Evolutionary conservation across 2,797 vertebrate species (phyloP), one percentile per base, ranked within the genome.

Genomic region (Bryconaethiops microstoma): DNA sequence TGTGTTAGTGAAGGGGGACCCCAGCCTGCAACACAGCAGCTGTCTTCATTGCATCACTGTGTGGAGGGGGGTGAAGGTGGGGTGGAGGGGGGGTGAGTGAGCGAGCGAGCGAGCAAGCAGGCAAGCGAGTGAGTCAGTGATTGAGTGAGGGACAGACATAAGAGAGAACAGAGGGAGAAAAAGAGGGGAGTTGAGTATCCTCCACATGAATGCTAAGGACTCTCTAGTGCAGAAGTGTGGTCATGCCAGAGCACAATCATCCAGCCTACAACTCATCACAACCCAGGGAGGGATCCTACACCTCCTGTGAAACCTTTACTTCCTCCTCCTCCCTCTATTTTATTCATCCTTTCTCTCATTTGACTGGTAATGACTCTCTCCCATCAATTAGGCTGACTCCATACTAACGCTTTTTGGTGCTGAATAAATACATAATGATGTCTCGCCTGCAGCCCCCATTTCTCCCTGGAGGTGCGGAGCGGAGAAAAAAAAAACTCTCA

Each of bases 301-400:
- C 70, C 79, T 52, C 74, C 74, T 73, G 65, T 70, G 64, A 45
- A 71, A 64, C 77, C 74, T 76, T 52, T 62, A 45, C 29, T 52
- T 70, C 21, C 45, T 29, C 57, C 71, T 76, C 85, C 81, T 71
- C 82, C 54, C 71, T 67, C 59, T 45, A 0, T 73, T 80, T 85
- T 70, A 81, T 82, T 85, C 78, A 60, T 74, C 78, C 55, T 65
- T 83, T 82, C 78, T 74, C 78, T 79, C 71, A 74, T 83, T 69
- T 55, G 64, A 57, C 48, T 21, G 21, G 64, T 80, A 85, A 85
- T 70, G 50, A 78, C 77, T 72, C 80, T 79, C 74, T 81, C 45
- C 40, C 65, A 73, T 83, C 82, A 86, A 81, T 86, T 85, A 87
- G 85, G 73, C 64, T 74, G 84, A 74, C 84, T 84, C 74, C 23